Evolutionary conservation across 2,888 invertebrate genomes (phyloP).

Genomic region (Apantesis nais): DNA sequence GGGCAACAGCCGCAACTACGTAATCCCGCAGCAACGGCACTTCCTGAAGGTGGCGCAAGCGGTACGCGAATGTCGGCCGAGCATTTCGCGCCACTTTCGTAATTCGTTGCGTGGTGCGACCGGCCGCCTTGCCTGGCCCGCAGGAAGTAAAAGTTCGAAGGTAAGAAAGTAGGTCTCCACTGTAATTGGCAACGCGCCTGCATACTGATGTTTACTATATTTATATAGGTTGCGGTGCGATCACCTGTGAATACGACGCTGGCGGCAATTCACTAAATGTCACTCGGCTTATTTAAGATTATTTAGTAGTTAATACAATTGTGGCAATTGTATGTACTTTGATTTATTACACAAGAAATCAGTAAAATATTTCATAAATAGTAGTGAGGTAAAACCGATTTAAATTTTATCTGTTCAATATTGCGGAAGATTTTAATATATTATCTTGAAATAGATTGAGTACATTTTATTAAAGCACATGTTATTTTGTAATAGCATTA

Average conservation of each 20-base stretch:
- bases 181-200: constrained; percentile 84
- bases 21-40: constrained; percentile 82
- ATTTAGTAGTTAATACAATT: neutral
- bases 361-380: constrained; percentile 9
- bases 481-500: constrained; percentile 43
- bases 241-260: constrained; percentile 59
- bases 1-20: constrained; percentile 68
- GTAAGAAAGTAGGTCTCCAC: constrained; percentile 85
- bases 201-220: constrained; percentile 78
- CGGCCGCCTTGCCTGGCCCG: constrained; percentile 81
- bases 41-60: constrained; percentile 85
- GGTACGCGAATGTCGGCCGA: constrained; percentile 83
- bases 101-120: constrained; percentile 83
- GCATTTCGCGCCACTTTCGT: constrained; percentile 86
- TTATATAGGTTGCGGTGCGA: constrained; percentile 69
- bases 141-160: constrained; percentile 86
- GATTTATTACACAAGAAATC: constrained; percentile 8
- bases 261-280: constrained; percentile 29
- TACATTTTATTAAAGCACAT: constrained; percentile 33
- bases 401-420: neutral
- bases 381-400: neutral
- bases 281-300: constrained; percentile 20
- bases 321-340: constrained; percentile 4
- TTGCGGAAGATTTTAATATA: constrained; percentile 23
- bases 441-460: constrained; percentile 29